Evolutionary conservation across 2,113 vertebrate genomes (phyloP).

Genomic region (Myotis brandtii): DNA sequence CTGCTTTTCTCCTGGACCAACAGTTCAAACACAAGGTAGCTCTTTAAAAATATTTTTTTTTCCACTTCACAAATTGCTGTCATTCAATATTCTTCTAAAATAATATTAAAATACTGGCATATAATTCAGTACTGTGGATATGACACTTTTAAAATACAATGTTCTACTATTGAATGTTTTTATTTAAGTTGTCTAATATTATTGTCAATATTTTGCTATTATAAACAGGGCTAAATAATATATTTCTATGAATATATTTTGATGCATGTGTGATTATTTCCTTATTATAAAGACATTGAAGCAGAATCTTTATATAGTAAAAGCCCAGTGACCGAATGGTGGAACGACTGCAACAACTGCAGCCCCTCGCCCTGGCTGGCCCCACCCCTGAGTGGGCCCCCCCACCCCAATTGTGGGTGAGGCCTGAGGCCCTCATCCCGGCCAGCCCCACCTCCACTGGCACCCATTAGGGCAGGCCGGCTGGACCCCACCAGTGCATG

Average conservation of each 20-base stretch:
- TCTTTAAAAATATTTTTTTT: not conserved
- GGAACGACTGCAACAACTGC: too few relatives aligned
- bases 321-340: too few relatives aligned
- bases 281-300: slow-evolving; percentile 37
- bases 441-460: too few relatives aligned
- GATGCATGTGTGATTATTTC: not conserved
- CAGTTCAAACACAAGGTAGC: not conserved
- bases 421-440: too few relatives aligned
- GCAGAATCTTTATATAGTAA: not conserved
- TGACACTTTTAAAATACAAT: not conserved
- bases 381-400: too few relatives aligned
- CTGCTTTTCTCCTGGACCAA: not conserved
- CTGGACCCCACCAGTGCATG: too few relatives aligned
- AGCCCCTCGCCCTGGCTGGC: too few relatives aligned
- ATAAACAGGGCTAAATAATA: not conserved
- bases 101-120: not conserved
- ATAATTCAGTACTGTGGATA: not conserved
- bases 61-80: not conserved
- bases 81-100: slow-evolving; percentile 36
- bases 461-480: too few relatives aligned
- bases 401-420: too few relatives aligned
- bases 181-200: slow-evolving; percentile 23
- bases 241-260: not conserved
- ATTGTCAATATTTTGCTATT: slow-evolving; percentile 53
- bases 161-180: not conserved